These are phyloP conservation scores for Tridacna gigas DNA, from an alignment of 2,888 invertebrate genomes.

Conservation along the genomic window DNA sequence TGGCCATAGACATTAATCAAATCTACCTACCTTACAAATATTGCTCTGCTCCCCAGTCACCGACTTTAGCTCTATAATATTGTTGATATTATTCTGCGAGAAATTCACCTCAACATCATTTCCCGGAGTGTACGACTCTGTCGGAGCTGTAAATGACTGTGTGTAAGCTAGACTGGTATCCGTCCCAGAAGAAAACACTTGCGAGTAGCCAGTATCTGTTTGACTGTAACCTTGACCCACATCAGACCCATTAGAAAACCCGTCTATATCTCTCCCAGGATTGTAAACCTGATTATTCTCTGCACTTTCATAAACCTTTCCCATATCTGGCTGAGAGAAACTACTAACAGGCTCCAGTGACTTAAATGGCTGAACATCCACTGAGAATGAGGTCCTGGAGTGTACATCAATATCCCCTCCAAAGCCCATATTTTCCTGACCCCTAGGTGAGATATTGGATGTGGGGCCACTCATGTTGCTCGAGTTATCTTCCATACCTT, in stretches of 20 bases:
- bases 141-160: slow-evolving; percentile 49
- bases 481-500: slow-evolving; percentile 64
- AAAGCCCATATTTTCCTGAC: slow-evolving; percentile 62
- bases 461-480: slow-evolving; percentile 57
- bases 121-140: slow-evolving; percentile 32
- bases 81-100: slow-evolving; percentile 47
- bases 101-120: slow-evolving; percentile 46
- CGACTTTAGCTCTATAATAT: slow-evolving; percentile 61
- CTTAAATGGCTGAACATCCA: slow-evolving; percentile 65
- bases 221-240: slow-evolving; percentile 46
- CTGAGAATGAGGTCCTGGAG: slow-evolving; percentile 60
- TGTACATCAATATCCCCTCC: slow-evolving; percentile 50
- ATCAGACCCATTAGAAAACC: slow-evolving; percentile 39
- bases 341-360: slow-evolving; percentile 57
- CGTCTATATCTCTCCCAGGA: slow-evolving; percentile 46
- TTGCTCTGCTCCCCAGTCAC: slow-evolving; percentile 76
- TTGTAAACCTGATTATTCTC: slow-evolving; percentile 52
- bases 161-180: slow-evolving; percentile 37
- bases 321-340: slow-evolving; percentile 59
- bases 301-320: slow-evolving; percentile 51
- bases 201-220: slow-evolving; percentile 8
- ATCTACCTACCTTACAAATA: slow-evolving; percentile 86
- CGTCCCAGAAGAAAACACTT: slow-evolving; percentile 44
- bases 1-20: too few relatives aligned
- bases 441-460: slow-evolving; percentile 67